Base-by-base conservation (phyloP, 2,113 vertebrate genomes). In the Murina feae region DNA sequence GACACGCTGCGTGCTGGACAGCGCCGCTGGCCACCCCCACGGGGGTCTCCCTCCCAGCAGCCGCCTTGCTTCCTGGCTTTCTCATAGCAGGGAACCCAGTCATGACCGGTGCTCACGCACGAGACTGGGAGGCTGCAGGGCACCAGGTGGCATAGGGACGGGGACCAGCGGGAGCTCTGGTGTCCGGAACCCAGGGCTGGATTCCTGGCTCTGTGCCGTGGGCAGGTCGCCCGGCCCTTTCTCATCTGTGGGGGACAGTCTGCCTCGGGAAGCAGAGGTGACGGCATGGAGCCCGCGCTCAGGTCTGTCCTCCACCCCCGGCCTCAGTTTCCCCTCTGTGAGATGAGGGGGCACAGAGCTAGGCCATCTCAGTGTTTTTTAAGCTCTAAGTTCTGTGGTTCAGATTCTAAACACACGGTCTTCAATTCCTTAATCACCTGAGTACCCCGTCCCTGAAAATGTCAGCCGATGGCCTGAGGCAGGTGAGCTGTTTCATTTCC, bases 71-170 rank as follows among this genome's bases (percentile, higher is more conserved):
- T 32, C 30, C 47, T 14, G 55, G 66, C 8, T 4, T 35, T 35
- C 51, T 44, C 4, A 5, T 10, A 1, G 37, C 39, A 1, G 14
- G 53, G 44, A 58, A n/a, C 23, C 28, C 12, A 20, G 78, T 6
- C 32, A 7, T 25, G 13, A 30, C 65, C 65, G 6, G 2, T 4
- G 85, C 37, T 53, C 25, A 7, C 0, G 0, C 85, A 71, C 35
- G 4, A 20, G 23, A 23, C 55, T 5, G 16, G 63, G 74, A 47
- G n/a, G 32, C 60, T 1, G 35, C 9, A 11, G 23, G 58, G 58
- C 58, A 28, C 58, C 23, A 10, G 42, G 23, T 1, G 51, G 51
- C 42, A 32, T 37, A 32, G 89, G 44, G 37, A 47, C 3, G 0
- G 2, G 32, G 42, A 1, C n/a, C 10, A 13, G 13, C 14, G 1